These are phyloP conservation scores for Cheirogaleus medius DNA, from an alignment of 2,113 vertebrate genomes.

Conservation along the genomic window DNA sequence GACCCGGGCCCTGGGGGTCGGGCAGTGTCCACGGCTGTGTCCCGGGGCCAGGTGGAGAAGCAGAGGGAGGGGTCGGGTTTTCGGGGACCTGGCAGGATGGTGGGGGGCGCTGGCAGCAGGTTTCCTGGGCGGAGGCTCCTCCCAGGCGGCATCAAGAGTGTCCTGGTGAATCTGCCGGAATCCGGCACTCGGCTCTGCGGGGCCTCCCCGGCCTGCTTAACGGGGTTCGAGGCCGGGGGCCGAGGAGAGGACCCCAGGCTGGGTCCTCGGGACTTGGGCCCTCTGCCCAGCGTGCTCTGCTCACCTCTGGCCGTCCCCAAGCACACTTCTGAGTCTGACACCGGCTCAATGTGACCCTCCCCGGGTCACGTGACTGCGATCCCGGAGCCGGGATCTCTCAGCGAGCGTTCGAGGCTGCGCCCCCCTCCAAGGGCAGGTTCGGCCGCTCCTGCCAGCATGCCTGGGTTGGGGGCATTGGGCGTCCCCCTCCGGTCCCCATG, in stretches of 20 bases:
- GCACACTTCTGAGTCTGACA: background rate
- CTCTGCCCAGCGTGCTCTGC: accelerated
- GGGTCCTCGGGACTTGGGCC: background rate
- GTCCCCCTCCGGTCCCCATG: accelerated
- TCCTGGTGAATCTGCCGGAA: background rate
- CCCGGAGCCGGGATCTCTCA: background rate
- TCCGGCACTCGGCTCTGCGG: accelerated
- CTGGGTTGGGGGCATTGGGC: accelerated
- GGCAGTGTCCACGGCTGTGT: too few relatives aligned
- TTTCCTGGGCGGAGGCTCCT: too few relatives aligned
- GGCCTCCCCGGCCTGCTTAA: background rate
- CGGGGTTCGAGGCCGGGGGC: background rate
- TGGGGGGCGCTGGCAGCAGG: accelerated
- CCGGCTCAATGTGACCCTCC: background rate
- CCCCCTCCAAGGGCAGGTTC: accelerated
- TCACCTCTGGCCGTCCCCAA: background rate
- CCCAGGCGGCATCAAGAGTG: too few relatives aligned
- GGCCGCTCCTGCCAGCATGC: accelerated
- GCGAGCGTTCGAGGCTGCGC: accelerated
- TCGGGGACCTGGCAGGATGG: background rate
- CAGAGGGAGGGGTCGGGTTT: background rate
- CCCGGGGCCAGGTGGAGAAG: accelerated
- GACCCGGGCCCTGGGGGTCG: accelerated
- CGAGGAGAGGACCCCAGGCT: background rate
- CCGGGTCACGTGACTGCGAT: background rate